Evolutionary conservation across 2,888 invertebrate genomes (phyloP), one percentile per base, ranked within the genome.

Genomic region (Orthosia gracilis): DNA sequence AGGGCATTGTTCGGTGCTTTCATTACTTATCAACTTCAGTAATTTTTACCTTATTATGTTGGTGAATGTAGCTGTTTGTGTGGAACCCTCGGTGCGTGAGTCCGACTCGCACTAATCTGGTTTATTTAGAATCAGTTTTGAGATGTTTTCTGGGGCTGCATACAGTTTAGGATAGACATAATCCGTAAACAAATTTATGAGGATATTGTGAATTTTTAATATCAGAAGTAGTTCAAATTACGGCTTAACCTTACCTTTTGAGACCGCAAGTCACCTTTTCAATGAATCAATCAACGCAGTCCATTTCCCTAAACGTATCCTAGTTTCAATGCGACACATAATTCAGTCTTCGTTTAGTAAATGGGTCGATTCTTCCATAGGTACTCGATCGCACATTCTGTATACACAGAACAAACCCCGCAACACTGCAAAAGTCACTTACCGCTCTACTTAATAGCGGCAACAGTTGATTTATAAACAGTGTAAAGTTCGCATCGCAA

Each of bases 401-500:
- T 54, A 26, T 49, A 21, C 26, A 31, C 4, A 31, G 11, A 45
- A 61, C 21, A 45, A 61, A 64, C 47, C 23, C 72, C 13, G 3
- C n/a, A 47, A 45, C 17, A 50, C 17, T 45, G 23, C 68, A 69
- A n/a, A 76, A 82, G 47, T 70, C 52, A 78, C 40, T 54, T 57
- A 68, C 63, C 49, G 21, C 40, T 54, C 70, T 55, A 65, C 13
- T 58, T 64, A 54, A 57, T 17, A 49, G 26, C 2, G 63, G 13
- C 11, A 26, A 49, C 55, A 31, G 50, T 64, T 84, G 69, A 69
- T 74, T 80, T 80, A 74, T 57, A 66, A 58, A 65, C 50, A 23
- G 62, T 73, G 55, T 61, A 79, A 83, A 66, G 47, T 66, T 73
- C 49, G 49, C 57, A 59, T 40, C 68, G 65, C 21, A 69, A 80